Conservation (phyloP, 2,888 invertebrate species). For the Ceratothoa steindachneri region DNA sequence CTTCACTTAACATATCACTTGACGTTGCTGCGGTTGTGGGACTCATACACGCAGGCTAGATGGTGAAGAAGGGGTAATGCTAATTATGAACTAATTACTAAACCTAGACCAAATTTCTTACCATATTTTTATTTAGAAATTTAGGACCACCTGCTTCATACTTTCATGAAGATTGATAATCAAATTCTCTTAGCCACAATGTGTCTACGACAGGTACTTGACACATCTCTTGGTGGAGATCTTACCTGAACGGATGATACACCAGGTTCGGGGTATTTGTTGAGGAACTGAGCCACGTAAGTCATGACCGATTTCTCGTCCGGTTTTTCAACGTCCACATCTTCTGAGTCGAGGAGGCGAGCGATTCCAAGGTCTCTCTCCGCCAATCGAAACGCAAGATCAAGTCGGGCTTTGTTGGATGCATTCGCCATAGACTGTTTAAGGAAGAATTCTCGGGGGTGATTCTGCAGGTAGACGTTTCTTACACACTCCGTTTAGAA, state of each 20-base stretch:
- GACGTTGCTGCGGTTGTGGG: constrained; percentile 26
- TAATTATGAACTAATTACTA: background rate
- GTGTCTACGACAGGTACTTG: no score
- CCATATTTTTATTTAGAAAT: no score
- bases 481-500: no score
- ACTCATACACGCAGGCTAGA: constrained; percentile 29
- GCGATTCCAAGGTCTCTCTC: constrained; percentile 87
- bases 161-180: no score
- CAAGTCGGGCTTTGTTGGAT: constrained; percentile 75
- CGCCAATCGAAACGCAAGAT: constrained; percentile 89
- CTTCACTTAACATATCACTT: constrained; percentile 60
- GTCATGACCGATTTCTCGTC: constrained; percentile 98
- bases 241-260: constrained; percentile 11
- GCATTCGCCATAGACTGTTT: constrained; percentile 67
- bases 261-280: constrained; percentile 61
- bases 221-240: no score
- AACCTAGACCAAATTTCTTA: background rate
- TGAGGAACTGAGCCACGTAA: constrained; percentile 94
- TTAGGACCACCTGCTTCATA: no score
- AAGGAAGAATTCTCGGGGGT: constrained; percentile 14
- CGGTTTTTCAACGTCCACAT: constrained; percentile 90
- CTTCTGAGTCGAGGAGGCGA: constrained; percentile 85
- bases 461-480: no score
- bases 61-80: no score
- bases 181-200: no score